phyloP scores from a whole-genome alignment of 2,113 vertebrate species.

The Xiphophorus maculatus region DNA sequence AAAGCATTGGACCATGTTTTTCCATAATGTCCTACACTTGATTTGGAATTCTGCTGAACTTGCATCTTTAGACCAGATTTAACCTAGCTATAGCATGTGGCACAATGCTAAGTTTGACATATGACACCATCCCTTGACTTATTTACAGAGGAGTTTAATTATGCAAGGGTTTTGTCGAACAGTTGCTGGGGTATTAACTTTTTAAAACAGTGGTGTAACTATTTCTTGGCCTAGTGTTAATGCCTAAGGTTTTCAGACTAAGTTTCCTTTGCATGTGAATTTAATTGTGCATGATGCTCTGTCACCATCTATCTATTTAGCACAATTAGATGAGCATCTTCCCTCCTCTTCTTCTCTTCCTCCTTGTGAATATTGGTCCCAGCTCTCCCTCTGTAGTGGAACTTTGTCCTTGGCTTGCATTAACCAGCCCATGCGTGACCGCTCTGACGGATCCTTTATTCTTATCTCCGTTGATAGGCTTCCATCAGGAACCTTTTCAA shows the following conservation, averaged over 20 bases:
- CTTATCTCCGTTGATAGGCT: constrained; percentile 46
- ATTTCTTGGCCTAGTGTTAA: constrained; percentile 46
- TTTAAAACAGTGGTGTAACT: too few species aligned
- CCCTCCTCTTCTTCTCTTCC: constrained; percentile 23
- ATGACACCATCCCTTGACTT: too few species aligned
- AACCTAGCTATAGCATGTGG: too few species aligned
- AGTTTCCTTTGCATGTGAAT: constrained; percentile 20
- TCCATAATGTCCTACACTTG: too few species aligned
- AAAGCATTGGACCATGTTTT: too few species aligned
- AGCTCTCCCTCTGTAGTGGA: neutral
- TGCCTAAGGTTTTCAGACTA: constrained; percentile 56
- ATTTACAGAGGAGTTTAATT: too few species aligned
- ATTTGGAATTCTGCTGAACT: too few species aligned
- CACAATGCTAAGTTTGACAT: too few species aligned
- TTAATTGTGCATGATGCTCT: constrained; percentile 30
- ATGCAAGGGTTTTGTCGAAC: too few species aligned
- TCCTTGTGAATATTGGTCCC: constrained; percentile 25
- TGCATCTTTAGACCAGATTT: too few species aligned
- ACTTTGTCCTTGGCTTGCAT: constrained; percentile 30
- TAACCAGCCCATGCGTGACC: constrained; percentile 31
- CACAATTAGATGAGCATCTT: constrained; percentile 40
- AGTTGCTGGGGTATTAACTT: too few species aligned
- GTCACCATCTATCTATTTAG: constrained; percentile 42
- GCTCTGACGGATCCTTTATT: constrained; percentile 41
- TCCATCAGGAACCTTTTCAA: constrained; percentile 66